phyloP scores from a whole-genome alignment of 2,113 vertebrate genomes.

The Periophthalmus modestus region DNA sequence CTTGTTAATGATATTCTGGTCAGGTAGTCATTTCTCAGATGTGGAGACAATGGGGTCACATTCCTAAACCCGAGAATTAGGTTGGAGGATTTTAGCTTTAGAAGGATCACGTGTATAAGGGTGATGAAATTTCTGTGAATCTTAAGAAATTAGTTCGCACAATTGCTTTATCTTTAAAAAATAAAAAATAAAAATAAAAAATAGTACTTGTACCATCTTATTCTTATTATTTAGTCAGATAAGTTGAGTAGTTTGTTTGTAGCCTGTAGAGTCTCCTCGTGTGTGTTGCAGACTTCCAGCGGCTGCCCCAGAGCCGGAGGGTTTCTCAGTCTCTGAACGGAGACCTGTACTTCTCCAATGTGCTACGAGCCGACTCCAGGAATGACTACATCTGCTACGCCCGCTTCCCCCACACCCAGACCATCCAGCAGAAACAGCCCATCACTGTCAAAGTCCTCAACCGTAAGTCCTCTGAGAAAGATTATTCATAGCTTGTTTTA shows the following conservation, averaged over 20 bases:
- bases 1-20: background rate
- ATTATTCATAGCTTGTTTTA: background rate
- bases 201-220: background rate
- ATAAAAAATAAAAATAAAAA: no score
- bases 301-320: constrained; percentile 87
- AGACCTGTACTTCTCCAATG: constrained; percentile 97
- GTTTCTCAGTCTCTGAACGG: constrained; percentile 96
- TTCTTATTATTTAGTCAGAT: background rate
- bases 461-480: constrained; percentile 79
- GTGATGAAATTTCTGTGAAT: background rate
- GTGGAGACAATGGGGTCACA: background rate
- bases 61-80: background rate
- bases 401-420: constrained; percentile 96
- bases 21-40: background rate
- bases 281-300: constrained; percentile 87
- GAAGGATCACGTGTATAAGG: background rate
- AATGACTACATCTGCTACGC: constrained; percentile 98
- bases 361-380: constrained; percentile 86
- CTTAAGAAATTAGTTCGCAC: background rate
- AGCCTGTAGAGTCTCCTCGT: background rate
- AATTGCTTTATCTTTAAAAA: no score
- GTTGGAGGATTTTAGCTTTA: background rate
- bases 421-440: constrained; percentile 98
- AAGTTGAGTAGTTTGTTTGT: background rate
- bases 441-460: constrained; percentile 91